Conservation (phyloP, 1,140 invertebrate species). For the Campoletis sonorensis region DNA sequence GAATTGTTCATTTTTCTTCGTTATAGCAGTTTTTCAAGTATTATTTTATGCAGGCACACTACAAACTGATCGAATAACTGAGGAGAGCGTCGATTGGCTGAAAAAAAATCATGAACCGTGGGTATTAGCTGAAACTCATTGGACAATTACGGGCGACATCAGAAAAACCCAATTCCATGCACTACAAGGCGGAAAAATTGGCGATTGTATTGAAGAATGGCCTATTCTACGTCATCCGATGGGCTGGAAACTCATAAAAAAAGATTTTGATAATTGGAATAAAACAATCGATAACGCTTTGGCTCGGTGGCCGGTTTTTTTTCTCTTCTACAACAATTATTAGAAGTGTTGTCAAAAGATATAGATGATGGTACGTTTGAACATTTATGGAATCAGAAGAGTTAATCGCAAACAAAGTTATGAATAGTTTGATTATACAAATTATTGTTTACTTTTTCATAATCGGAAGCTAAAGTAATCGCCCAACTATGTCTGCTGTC, state of each 20-base stretch:
- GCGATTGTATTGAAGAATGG: neutral
- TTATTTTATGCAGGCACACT: too few relatives aligned
- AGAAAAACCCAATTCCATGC: constrained; percentile 33
- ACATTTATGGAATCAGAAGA: too few relatives aligned
- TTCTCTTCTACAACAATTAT: neutral
- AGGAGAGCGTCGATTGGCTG: neutral
- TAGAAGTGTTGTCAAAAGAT: too few relatives aligned
- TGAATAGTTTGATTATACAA: too few relatives aligned
- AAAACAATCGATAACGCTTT: neutral
- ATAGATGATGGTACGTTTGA: too few relatives aligned
- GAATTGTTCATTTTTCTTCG: neutral
- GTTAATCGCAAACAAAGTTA: too few relatives aligned
- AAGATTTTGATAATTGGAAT: neutral
- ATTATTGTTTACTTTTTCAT: too few relatives aligned
- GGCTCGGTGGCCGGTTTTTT: neutral
- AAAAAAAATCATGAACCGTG: neutral
- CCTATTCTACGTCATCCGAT: neutral
- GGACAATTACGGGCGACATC: neutral
- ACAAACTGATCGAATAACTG: too few relatives aligned
- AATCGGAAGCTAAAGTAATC: too few relatives aligned
- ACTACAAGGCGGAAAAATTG: neutral
- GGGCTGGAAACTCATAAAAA: constrained; percentile 2
- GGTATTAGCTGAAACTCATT: constrained; percentile 9
- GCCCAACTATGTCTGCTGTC: too few relatives aligned
- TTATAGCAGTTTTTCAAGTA: neutral